A percentile compares a stretch with the other conserved stretches of the same genome.
phyloP scores from a whole-genome alignment of 2,113 vertebrate species.

The Eudyptes chrysolophus region DNA sequence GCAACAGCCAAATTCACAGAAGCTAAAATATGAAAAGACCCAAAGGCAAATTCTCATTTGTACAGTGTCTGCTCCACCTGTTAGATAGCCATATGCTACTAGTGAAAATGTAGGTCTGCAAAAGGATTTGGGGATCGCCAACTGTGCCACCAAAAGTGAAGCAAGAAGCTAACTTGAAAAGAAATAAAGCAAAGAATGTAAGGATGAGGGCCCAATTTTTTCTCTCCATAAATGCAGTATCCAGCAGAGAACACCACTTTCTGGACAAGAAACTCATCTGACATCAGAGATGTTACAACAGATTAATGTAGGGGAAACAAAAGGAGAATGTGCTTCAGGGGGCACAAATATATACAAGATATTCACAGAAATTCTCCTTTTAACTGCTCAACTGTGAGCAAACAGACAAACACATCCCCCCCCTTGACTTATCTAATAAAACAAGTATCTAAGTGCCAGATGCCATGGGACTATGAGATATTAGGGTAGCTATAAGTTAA shows the following conservation, averaged over 20 bases:
- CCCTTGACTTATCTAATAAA: constrained; percentile 32
- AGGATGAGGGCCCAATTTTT: neutral
- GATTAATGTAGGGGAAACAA: neutral
- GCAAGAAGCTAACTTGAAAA: neutral
- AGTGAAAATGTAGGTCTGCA: constrained; percentile 25
- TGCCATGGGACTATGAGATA: neutral
- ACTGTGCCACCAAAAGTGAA: neutral
- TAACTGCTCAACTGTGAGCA: constrained; percentile 46
- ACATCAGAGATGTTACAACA: neutral
- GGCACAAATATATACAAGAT: neutral
- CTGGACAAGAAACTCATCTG: neutral
- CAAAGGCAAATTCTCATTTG: constrained; percentile 52
- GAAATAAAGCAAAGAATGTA: neutral
- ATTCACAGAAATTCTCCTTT: constrained; percentile 28
- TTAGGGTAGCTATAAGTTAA: constrained; percentile 41
- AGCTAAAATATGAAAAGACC: constrained; percentile 42
- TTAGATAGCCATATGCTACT: constrained; percentile 51
- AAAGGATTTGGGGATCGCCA: neutral
- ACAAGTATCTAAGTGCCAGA: neutral
- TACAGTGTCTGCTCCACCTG: constrained; percentile 25
- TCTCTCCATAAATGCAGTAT: neutral
- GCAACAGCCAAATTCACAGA: constrained; percentile 39
- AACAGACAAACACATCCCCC: constrained; percentile 23
- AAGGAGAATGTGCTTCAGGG: neutral
- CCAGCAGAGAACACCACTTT: neutral